phyloP scores from a whole-genome alignment of 2,888 invertebrate genomes.

The Ormyrus thymus region DNA sequence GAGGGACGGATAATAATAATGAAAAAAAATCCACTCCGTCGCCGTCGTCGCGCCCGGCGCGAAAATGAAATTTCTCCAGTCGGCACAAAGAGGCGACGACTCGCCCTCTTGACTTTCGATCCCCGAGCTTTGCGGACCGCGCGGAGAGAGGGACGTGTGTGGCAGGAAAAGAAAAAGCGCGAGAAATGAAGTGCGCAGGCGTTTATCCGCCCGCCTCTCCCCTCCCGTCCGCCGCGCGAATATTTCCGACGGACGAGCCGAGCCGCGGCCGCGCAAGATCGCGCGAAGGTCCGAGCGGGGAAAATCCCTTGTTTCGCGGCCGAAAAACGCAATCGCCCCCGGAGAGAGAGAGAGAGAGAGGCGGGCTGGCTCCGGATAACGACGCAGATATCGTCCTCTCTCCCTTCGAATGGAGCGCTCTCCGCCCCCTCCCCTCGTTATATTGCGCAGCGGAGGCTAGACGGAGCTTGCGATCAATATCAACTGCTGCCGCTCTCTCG shows the following conservation, averaged over 20 bases:
- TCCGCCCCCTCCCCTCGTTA: conserved; percentile 45
- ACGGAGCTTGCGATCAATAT: conserved; percentile 51
- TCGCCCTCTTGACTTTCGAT: conserved; percentile 51
- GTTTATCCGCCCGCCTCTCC: conserved; percentile 45
- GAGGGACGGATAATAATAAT: conserved; percentile 39
- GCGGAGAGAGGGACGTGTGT: neutral
- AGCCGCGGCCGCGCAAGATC: no score
- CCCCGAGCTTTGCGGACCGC: neutral
- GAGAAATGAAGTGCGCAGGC: conserved; percentile 56
- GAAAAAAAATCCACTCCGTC: conserved; percentile 34
- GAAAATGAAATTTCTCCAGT: conserved; percentile 55
- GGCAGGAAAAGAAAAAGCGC: conserved; percentile 38
- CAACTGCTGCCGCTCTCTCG: conserved; percentile 43
- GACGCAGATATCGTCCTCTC: conserved; percentile 34
- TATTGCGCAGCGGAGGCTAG: conserved; percentile 35
- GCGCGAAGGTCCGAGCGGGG: no score
- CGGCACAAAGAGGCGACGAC: conserved; percentile 63
- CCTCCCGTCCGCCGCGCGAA: neutral
- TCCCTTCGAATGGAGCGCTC: conserved; percentile 20
- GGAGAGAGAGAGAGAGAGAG: neutral
- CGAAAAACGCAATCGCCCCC: neutral
- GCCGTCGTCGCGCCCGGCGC: conserved; percentile 22
- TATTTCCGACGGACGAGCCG: no score
- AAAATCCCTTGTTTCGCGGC: neutral
- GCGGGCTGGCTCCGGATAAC: conserved; percentile 14